Conservation (phyloP, 1,140 invertebrate species). For the Penaeus indicus region DNA sequence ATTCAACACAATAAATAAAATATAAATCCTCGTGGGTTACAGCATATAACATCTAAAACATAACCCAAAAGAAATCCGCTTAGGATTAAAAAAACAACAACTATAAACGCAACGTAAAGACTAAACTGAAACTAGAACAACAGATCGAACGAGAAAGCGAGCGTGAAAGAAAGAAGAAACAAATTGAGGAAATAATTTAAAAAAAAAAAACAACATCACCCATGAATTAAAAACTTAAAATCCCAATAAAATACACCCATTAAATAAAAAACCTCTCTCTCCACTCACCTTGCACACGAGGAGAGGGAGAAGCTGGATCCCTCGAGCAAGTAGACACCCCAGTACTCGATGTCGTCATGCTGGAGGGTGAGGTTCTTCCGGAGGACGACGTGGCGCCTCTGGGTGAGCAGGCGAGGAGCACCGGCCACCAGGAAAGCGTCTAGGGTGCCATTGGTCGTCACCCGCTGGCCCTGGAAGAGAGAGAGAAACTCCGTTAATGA, state of each 20-base stretch:
- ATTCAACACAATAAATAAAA: no score
- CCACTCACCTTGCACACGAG: constrained; percentile 42
- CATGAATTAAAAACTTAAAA: neutral
- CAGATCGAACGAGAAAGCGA: no score
- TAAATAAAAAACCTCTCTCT: neutral
- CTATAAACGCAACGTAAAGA: no score
- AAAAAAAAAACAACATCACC: neutral
- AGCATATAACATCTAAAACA: no score
- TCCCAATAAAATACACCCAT: neutral
- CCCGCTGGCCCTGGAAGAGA: constrained; percentile 57
- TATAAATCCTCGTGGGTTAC: no score
- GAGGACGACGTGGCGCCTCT: constrained; percentile 56
- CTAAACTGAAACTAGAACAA: no score
- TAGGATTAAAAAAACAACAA: no score
- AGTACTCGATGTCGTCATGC: constrained; percentile 57
- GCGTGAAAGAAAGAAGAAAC: neutral
- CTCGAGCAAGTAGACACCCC: constrained; percentile 57
- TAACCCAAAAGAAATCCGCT: no score
- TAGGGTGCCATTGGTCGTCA: constrained; percentile 65
- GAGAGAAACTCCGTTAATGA: constrained; percentile 7
- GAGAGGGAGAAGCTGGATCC: constrained; percentile 53
- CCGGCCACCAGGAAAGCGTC: constrained; percentile 64
- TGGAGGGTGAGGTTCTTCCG: constrained; percentile 54
- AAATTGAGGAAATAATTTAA: neutral
- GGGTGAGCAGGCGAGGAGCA: constrained; percentile 16